Evolutionary conservation across 2,797 vertebrate species (phyloP), one percentile per base, ranked within the genome.

Genomic region (Astyanax mexicanus): DNA sequence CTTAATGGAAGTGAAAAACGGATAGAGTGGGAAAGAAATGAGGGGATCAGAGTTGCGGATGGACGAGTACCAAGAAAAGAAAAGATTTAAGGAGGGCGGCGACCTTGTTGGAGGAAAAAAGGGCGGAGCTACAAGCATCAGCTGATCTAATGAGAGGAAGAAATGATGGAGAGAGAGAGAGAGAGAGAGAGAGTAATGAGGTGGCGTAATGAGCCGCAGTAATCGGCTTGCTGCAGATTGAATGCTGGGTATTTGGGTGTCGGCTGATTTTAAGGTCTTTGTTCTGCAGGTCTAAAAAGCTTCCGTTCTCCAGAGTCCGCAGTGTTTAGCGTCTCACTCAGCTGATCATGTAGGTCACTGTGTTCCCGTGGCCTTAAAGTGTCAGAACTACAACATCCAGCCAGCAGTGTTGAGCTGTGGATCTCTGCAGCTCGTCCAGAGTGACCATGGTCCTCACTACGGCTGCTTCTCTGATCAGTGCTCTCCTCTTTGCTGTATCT

Each of bases 141-240:
- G 81, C 81, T 72, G 75, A 80, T 58, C 68, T 69, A 74, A 72
- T 75, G 40, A 61, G 35, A 45, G 10, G 65, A 29, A 74, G 38
- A 35, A 57, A 12, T 27, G 35, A 29, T 45, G 40, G 49, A 74
- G 25, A 32, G 61, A 65, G 17, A 55, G 29, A 35, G 72, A 69
- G n/a, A 67, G 42, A 64, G 25, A 57, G n/a, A 55, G 72, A 55
- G 60, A 23, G 42, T 67, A 15, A n/a, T 80, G 75, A 32, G 72
- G 69, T 51, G 57, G 7, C 13, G 42, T 80, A 78, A 80, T 75
- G 62, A 47, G 29, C n/a, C n/a, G n/a, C 62, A 65, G 7, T 77
- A 80, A 83, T 75, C 65, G 19, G 72, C 64, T 78, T 78, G 58
- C 58, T 75, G 61, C 35, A 15, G 37, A n/a, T n/a, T n/a, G n/a